Base-by-base conservation (phyloP, 2,888 invertebrate species). In the Sarcophaga variegata region DNA sequence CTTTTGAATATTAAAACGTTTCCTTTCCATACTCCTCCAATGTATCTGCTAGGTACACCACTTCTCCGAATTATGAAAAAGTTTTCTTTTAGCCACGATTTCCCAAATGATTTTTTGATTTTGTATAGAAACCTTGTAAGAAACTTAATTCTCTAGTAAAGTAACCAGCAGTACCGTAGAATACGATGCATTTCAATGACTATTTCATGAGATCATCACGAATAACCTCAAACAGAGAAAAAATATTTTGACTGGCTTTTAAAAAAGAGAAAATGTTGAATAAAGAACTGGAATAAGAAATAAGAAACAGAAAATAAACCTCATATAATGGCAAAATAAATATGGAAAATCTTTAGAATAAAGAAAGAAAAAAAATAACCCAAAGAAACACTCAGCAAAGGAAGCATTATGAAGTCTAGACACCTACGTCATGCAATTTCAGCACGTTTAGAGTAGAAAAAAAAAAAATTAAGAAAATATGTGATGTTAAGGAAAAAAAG, bases 341-440 rank as follows among this genome's bases (percentile, higher is more conserved):
- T 67, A 20, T 20, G 67, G 60, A 79, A 59, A 60, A 60, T 37
- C 10, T 37, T 37, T 10, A 37, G 37, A 71, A 80, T 72, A 25
- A 49, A 37, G 17, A 70, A 75, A 59, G 59, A 63, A 37, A 67
- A 54, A 62, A 64, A 71, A 69, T 71, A 75, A 66, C 62, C 80
- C 69, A 69, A 85, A 72, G 62, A 81, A 78, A 49, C 45, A 81
- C 81, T 80, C 71, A 54, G 81, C 83, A 63, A 88, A 91, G 91
- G 91, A 91, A 91, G 91, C 91, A 92, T 92, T 92, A 92, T 89
- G 89, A 88, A 89, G 91, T 92, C 91, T 92, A 92, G 91, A 92
- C 91, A 92, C 91, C 92, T 91, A 91, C 91, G 91, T 92, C 91
- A 91, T 91, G 90, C 77, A 82, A 79, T 87, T 80, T 74, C 75